phyloP scores from a whole-genome alignment of 1,140 invertebrate genomes.

The Ceratina calcarata region DNA sequence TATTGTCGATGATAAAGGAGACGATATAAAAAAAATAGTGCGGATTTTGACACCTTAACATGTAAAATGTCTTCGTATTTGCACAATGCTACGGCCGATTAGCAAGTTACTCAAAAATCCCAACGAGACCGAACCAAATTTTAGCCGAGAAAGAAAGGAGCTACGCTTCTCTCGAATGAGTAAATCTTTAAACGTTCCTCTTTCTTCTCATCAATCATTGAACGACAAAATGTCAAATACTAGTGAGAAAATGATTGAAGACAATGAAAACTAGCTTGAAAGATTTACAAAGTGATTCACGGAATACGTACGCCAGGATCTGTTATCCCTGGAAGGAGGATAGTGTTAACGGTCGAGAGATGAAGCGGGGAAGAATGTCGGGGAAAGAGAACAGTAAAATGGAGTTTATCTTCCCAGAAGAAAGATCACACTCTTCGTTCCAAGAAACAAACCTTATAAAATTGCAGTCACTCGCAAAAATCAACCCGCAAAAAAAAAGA shows the following conservation, averaged over 20 bases:
- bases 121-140: neutral
- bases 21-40: too few species aligned
- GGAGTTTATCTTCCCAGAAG: conserved; percentile 32
- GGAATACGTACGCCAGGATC: conserved; percentile 30
- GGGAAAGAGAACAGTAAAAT: conserved; percentile 8
- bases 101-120: neutral
- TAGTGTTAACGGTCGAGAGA: conserved; percentile 30
- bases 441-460: conserved; percentile 19
- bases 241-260: neutral
- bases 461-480: neutral
- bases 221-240: neutral
- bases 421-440: conserved; percentile 25
- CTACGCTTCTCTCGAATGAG: neutral
- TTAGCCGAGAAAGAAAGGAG: too few species aligned
- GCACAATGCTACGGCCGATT: neutral
- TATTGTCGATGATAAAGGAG: too few species aligned
- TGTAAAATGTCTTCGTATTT: neutral
- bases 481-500: neutral
- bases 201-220: neutral
- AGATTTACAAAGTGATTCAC: conserved; percentile 22
- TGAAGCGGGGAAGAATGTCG: conserved; percentile 26
- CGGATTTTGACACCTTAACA: neutral
- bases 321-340: conserved; percentile 46
- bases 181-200: neutral
- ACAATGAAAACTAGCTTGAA: conserved; percentile 13